Evolutionary conservation across 1,140 invertebrate genomes (phyloP).

Genomic region (Monochamus saltuarius): DNA sequence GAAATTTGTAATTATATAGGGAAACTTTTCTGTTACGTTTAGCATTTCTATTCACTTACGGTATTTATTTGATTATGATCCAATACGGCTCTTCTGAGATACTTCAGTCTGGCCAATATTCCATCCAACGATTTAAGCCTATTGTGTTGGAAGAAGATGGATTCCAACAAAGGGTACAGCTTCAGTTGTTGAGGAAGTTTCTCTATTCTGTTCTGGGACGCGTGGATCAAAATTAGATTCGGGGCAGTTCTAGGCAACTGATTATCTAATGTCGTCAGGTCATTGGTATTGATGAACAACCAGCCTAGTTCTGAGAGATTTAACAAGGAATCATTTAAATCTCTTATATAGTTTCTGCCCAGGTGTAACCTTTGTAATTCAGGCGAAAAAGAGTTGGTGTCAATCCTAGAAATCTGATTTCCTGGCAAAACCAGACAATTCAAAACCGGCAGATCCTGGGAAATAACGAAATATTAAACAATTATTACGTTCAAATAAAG

Average conservation of each 20-base stretch:
- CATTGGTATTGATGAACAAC: slow-evolving; percentile 75
- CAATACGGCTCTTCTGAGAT: slow-evolving; percentile 65
- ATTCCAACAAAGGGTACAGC: slow-evolving; percentile 64
- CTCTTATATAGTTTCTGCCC: slow-evolving; percentile 68
- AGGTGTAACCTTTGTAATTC: slow-evolving; percentile 68
- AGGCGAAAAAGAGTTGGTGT: slow-evolving; percentile 52
- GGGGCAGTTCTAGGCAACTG: slow-evolving; percentile 69
- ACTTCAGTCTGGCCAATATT: slow-evolving; percentile 65
- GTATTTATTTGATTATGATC: slow-evolving; percentile 72
- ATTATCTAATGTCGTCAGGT: slow-evolving; percentile 69
- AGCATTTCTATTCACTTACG: too few relatives aligned
- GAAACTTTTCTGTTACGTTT: too few relatives aligned
- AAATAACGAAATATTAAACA: slow-evolving; percentile 27
- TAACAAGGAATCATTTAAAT: slow-evolving; percentile 69
- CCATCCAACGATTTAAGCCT: slow-evolving; percentile 68
- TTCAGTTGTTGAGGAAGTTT: slow-evolving; percentile 68
- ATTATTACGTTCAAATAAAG: too few relatives aligned
- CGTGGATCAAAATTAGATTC: slow-evolving; percentile 68
- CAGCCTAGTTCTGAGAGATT: slow-evolving; percentile 71
- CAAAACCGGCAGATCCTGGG: slow-evolving; percentile 66
- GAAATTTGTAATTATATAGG: too few relatives aligned
- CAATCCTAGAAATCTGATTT: slow-evolving; percentile 61
- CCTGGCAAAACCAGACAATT: slow-evolving; percentile 68
- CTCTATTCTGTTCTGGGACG: slow-evolving; percentile 69
- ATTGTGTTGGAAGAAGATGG: slow-evolving; percentile 70